These are phyloP conservation scores for Semnopithecus entellus DNA, from an alignment of 2,113 vertebrate species.

Conservation along the genomic window DNA sequence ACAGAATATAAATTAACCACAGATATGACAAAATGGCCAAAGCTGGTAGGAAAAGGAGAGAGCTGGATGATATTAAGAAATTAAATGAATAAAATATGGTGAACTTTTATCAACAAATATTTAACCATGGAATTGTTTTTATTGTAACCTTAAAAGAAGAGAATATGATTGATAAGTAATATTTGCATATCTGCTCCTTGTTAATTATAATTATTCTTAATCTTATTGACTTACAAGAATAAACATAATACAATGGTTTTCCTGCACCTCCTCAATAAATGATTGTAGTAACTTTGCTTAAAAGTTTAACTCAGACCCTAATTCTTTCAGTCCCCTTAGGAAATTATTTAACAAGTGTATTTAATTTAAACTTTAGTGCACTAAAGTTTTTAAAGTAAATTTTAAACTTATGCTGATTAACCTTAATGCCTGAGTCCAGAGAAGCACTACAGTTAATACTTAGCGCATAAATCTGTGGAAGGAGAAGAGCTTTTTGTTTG, in stretches of 20 bases:
- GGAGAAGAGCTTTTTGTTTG: neutral
- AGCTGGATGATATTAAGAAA: conserved; percentile 64
- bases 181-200: conserved; percentile 1
- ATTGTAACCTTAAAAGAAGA: conserved; percentile 28
- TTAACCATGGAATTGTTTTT: conserved; percentile 61
- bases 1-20: conserved; percentile 64
- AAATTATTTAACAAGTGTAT: conserved; percentile 19
- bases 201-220: conserved; percentile 6
- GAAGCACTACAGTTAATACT: neutral
- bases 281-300: conserved; percentile 11
- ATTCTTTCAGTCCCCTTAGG: conserved; percentile 25
- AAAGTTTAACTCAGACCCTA: conserved; percentile 54
- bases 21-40: conserved; percentile 59
- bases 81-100: conserved; percentile 66
- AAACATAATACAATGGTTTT: conserved; percentile 2
- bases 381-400: no score
- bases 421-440: neutral
- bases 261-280: conserved; percentile 28
- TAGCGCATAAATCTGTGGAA: neutral
- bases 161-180: neutral
- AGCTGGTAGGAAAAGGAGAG: conserved; percentile 45
- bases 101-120: conserved; percentile 57
- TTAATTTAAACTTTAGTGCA: conserved; percentile 58
- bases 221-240: neutral
- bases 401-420: conserved; percentile 22